Conservation (phyloP, 2,888 invertebrate genomes). For the Drosophila borborema region DNA sequence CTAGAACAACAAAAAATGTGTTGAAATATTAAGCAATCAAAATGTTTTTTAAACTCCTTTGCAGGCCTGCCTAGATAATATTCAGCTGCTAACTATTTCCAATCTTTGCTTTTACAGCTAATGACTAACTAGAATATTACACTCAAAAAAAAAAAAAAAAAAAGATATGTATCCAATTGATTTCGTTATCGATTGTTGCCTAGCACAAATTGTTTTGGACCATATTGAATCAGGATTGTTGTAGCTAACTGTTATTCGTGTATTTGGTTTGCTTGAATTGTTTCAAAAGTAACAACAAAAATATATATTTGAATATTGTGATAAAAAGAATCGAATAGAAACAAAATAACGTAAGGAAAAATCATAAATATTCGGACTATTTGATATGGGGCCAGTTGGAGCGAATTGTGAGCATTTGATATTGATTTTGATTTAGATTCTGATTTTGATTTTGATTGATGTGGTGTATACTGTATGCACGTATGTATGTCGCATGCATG, state of each 20-base stretch:
- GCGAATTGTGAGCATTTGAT: constrained; percentile 18
- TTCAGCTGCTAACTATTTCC: not conserved
- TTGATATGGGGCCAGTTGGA: constrained; percentile 21
- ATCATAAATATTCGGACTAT: constrained; percentile 18
- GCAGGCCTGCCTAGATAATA: not conserved
- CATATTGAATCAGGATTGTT: constrained; percentile 6
- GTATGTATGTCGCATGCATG: constrained; percentile 16
- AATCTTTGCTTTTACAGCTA: constrained; percentile 1
- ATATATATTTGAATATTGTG: not conserved
- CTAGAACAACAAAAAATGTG: not conserved
- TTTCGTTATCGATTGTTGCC: not conserved
- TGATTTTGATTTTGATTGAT: constrained; percentile 25
- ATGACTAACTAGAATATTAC: not conserved
- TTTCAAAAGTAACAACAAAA: not conserved
- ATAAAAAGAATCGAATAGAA: not conserved
- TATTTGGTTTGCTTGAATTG: constrained; percentile 9
- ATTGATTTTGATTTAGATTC: constrained; percentile 13
- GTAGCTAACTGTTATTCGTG: constrained; percentile 2
- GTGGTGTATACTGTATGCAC: constrained; percentile 16
- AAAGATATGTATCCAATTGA: not conserved
- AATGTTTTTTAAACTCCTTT: constrained; percentile 2
- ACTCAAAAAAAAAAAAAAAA: not conserved
- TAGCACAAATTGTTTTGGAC: not conserved
- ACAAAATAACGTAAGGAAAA: not conserved
- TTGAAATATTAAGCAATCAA: not conserved